Conservation (phyloP, 2,888 invertebrate species). For the Trimorus sp. region DNA sequence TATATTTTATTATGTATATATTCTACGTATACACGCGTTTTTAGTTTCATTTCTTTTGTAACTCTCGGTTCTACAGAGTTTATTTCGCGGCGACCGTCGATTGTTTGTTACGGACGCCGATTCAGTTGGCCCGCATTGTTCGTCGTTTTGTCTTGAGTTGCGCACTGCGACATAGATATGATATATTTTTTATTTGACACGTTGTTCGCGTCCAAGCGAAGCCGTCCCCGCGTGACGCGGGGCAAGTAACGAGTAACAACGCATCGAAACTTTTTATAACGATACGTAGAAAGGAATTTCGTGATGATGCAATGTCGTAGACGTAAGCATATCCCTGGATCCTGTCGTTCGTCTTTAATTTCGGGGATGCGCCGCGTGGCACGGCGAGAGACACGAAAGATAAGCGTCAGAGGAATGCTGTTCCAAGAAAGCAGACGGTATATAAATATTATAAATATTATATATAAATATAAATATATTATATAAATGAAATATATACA, state of each 20-base stretch:
- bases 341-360: slow-evolving; percentile 57
- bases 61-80: slow-evolving; percentile 33
- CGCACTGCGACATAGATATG: slow-evolving; percentile 25
- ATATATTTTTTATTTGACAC: slow-evolving; percentile 52
- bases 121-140: slow-evolving; percentile 39
- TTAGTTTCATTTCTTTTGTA: slow-evolving; percentile 41
- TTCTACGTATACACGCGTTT: slow-evolving; percentile 37
- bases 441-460: slow-evolving; percentile 72
- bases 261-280: slow-evolving; percentile 48
- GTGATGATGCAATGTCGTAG: slow-evolving; percentile 37
- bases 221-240: slow-evolving; percentile 44
- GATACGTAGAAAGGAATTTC: slow-evolving; percentile 32
- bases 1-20: slow-evolving; percentile 38
- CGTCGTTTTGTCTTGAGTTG: slow-evolving; percentile 51
- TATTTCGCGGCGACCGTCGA: slow-evolving; percentile 27
- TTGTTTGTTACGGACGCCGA: slow-evolving; percentile 54
- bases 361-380: slow-evolving; percentile 61
- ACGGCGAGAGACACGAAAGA: slow-evolving; percentile 52
- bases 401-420: slow-evolving; percentile 69
- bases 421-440: slow-evolving; percentile 70
- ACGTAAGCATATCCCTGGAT: slow-evolving; percentile 46
- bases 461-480: slow-evolving; percentile 70
- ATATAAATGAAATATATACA: slow-evolving; percentile 66
- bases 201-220: slow-evolving; percentile 51
- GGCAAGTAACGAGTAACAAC: slow-evolving; percentile 25